A percentile compares a stretch with the other conserved stretches of the same genome.
phyloP scores from a whole-genome alignment of 2,888 invertebrate species.

The Trichacis sp. region DNA sequence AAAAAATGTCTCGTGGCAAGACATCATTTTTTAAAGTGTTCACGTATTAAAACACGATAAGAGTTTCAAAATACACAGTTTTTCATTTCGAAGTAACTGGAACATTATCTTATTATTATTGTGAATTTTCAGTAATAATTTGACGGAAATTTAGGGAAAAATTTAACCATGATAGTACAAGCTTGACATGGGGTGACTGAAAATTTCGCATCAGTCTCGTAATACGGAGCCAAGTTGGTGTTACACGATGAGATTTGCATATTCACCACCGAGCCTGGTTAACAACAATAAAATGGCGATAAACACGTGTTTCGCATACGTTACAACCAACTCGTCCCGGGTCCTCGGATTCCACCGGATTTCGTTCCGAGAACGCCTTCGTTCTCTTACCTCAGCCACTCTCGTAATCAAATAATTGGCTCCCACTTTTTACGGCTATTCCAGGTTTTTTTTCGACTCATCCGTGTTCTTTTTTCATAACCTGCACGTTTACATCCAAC shows the following conservation, averaged over 20 bases:
- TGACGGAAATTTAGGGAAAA: too few species aligned
- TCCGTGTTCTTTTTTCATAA: conserved; percentile 9
- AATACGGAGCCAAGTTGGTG: conserved; percentile 23
- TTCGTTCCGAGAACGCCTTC: conserved; percentile 27
- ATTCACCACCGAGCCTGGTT: conserved; percentile 37
- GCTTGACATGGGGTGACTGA: background rate
- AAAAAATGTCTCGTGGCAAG: too few species aligned
- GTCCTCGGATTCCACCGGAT: conserved; percentile 26
- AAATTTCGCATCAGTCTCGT: conserved; percentile 9
- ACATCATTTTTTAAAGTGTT: too few species aligned
- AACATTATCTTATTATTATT: too few species aligned
- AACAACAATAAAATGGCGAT: conserved; percentile 45
- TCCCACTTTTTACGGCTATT: conserved; percentile 37
- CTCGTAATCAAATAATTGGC: background rate
- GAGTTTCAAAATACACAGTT: too few species aligned
- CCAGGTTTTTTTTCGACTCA: conserved; percentile 24
- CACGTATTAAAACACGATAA: too few species aligned
- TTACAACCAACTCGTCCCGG: conserved; percentile 29
- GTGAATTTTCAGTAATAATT: too few species aligned
- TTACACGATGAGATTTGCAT: conserved; percentile 38
- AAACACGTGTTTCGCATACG: conserved; percentile 43
- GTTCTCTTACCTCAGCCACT: background rate
- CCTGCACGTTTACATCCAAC: conserved; percentile 6
- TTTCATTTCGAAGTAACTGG: too few species aligned
- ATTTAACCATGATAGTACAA: too few species aligned